These are phyloP conservation scores for Scyliorhinus canicula DNA, from an alignment of 2,797 vertebrate genomes.

Conservation along the genomic window DNA sequence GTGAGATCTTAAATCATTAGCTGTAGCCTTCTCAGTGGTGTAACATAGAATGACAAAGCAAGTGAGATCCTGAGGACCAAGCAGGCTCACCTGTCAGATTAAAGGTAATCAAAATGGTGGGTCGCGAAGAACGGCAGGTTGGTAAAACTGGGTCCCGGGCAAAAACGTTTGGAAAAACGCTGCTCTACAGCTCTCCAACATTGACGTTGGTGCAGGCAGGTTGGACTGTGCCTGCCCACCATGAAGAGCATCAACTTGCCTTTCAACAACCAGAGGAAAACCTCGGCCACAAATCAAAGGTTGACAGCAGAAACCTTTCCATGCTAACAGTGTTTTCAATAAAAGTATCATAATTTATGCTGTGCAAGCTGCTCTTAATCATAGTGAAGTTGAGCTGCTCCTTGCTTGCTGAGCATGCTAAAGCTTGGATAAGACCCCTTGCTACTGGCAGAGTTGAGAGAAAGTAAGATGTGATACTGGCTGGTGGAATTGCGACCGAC, in stretches of 20 bases:
- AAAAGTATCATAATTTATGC: not conserved
- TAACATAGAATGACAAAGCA: too few species aligned
- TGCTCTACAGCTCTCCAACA: not conserved
- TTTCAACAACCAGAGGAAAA: not conserved
- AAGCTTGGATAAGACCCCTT: not conserved
- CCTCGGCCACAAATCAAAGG: slow-evolving; percentile 2
- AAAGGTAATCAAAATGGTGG: too few species aligned
- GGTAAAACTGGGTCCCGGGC: too few species aligned
- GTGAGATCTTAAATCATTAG: too few species aligned
- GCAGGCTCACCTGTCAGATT: too few species aligned
- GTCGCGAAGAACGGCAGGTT: too few species aligned
- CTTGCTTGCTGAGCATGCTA: not conserved
- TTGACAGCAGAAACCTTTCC: not conserved
- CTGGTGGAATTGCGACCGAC: too few species aligned
- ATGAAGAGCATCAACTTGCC: not conserved
- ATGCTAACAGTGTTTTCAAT: not conserved
- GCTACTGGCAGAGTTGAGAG: not conserved
- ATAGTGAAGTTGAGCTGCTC: too few species aligned
- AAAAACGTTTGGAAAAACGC: too few species aligned
- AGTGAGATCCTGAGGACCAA: too few species aligned
- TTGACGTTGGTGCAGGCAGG: not conserved
- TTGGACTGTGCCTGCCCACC: not conserved
- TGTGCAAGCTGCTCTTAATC: not conserved
- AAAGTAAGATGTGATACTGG: not conserved
- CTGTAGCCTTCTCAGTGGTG: too few species aligned